phyloP scores from a whole-genome alignment of 2,888 invertebrate species.

The Drosophila longiperda region DNA sequence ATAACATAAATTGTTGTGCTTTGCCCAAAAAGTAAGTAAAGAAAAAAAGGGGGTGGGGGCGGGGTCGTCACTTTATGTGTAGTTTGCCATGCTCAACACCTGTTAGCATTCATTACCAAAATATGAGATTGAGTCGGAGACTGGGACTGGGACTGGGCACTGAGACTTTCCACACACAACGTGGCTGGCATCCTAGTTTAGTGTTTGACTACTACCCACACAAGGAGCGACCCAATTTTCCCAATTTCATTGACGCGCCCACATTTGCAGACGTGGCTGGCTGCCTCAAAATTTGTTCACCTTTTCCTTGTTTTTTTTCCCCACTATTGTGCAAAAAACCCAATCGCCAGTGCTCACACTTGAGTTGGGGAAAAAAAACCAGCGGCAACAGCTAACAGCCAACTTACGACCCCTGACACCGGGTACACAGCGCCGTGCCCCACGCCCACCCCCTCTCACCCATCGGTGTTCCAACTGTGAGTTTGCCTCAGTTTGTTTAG shows the following conservation, averaged over 20 bases:
- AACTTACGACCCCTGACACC: slow-evolving; percentile 2
- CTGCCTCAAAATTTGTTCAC: slow-evolving; percentile 14
- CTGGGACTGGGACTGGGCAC: background rate
- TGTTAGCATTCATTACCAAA: slow-evolving; percentile 58
- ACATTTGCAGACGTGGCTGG: slow-evolving; percentile 58
- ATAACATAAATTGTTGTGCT: slow-evolving; percentile 36
- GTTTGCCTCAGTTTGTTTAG: slow-evolving; percentile 67
- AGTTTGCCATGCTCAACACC: slow-evolving; percentile 42
- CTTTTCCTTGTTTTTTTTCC: background rate
- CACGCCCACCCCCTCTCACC: background rate
- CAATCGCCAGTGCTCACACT: slow-evolving; percentile 66
- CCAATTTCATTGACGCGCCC: slow-evolving; percentile 71
- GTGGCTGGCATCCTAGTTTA: slow-evolving; percentile 29
- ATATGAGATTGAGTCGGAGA: background rate
- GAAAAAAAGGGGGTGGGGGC: background rate
- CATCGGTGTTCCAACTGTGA: background rate
- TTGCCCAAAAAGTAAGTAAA: slow-evolving; percentile 16
- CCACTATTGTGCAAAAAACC: too few relatives aligned
- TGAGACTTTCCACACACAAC: background rate
- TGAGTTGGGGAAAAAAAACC: slow-evolving; percentile 43
- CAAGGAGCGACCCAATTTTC: slow-evolving; percentile 3
- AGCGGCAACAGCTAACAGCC: slow-evolving; percentile 10
- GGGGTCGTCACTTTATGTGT: slow-evolving; percentile 17
- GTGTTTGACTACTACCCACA: background rate
- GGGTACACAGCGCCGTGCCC: background rate